phyloP scores from a whole-genome alignment of 53 echinoderm and acorn worm species.

The Echinometra lucunter region DNA sequence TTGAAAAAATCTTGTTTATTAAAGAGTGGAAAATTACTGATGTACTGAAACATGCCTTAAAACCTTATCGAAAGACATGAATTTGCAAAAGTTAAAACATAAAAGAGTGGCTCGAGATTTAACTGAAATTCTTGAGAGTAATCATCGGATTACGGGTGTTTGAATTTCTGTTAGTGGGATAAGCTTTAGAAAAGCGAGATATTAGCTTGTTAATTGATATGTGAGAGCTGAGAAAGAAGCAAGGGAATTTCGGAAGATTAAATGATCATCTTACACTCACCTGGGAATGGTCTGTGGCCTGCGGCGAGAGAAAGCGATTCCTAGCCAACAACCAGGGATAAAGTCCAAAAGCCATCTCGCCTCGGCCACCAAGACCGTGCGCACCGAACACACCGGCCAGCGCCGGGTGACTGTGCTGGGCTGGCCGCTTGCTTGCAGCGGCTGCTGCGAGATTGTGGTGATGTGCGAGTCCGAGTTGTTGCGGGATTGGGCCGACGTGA shows the following conservation, averaged over 20 bases:
- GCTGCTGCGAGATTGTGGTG: constrained; percentile 53
- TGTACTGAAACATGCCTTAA: neutral
- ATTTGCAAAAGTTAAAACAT: neutral
- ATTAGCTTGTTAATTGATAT: constrained; percentile 3
- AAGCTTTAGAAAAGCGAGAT: neutral
- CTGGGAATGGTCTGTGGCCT: constrained; percentile 93
- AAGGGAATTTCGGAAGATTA: neutral
- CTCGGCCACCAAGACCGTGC: constrained; percentile 72
- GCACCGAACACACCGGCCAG: constrained; percentile 67
- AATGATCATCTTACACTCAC: constrained; percentile 69
- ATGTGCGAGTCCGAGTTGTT: constrained; percentile 66
- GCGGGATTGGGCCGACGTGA: constrained; percentile 53
- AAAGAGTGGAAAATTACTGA: neutral
- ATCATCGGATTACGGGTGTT: constrained; percentile 16
- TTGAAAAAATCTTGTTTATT: too few species aligned
- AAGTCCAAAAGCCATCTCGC: constrained; percentile 91
- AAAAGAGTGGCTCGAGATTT: neutral
- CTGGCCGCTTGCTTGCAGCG: constrained; percentile 57
- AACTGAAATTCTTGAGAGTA: neutral
- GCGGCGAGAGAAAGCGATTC: constrained; percentile 88
- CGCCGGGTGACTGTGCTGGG: constrained; percentile 52
- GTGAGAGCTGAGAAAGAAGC: neutral
- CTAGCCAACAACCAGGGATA: constrained; percentile 98
- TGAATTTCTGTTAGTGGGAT: neutral
- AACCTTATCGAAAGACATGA: neutral